Percentiles rank a stretch among this genome's conserved stretches.
These are phyloP conservation scores for Philopedon plagiatum DNA, from an alignment of 2,888 invertebrate species.

Conservation along the genomic window DNA sequence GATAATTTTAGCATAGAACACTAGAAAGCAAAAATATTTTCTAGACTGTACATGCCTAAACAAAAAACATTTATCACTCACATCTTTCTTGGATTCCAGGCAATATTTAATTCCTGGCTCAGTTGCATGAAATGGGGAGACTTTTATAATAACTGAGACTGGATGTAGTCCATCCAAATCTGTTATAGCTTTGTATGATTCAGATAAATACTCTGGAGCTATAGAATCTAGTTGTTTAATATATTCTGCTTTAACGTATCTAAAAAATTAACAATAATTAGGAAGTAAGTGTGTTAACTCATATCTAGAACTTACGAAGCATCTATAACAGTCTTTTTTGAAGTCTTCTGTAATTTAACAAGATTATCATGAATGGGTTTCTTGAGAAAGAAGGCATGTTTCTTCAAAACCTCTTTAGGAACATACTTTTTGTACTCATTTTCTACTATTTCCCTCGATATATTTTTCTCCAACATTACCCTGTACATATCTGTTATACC, in stretches of 20 bases:
- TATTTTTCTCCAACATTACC: constrained; percentile 82
- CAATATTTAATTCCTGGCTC: constrained; percentile 79
- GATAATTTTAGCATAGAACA: too few species aligned
- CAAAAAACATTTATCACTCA: too few species aligned
- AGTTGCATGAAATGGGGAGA: constrained; percentile 76
- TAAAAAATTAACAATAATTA: constrained; percentile 58
- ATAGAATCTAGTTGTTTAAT: constrained; percentile 84
- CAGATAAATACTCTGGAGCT: constrained; percentile 86
- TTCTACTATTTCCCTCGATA: constrained; percentile 78
- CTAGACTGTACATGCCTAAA: too few species aligned
- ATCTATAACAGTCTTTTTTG: constrained; percentile 72
- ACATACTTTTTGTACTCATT: constrained; percentile 87
- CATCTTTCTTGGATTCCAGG: constrained; percentile 75
- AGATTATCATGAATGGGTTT: constrained; percentile 81
- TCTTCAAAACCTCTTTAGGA: constrained; percentile 82
- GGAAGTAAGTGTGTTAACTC: not conserved
- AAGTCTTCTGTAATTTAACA: constrained; percentile 68
- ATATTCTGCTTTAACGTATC: constrained; percentile 83
- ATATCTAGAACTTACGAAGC: constrained; percentile 70
- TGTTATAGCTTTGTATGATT: constrained; percentile 79
- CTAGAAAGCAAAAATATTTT: too few species aligned
- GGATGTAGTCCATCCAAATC: constrained; percentile 80
- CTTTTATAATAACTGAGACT: constrained; percentile 73
- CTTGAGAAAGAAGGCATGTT: constrained; percentile 83
- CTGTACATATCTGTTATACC: constrained; percentile 92